Conservation (phyloP, 2,888 invertebrate species). For the Corythucha ciliata region DNA sequence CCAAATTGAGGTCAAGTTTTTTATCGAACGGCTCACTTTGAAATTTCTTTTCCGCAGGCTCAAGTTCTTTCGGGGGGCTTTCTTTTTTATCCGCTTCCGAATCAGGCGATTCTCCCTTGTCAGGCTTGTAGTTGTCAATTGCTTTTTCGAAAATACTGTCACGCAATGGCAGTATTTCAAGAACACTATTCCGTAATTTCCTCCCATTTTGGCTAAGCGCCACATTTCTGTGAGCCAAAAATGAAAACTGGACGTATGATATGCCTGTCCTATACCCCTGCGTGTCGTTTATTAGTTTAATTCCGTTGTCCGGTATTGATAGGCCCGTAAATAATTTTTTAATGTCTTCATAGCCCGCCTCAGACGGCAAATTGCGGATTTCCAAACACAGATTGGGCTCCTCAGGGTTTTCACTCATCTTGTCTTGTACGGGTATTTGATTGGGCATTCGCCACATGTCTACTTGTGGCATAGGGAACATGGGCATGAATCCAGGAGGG, state of each 20-base stretch:
- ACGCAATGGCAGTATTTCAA: slow-evolving; percentile 58
- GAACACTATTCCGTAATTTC: slow-evolving; percentile 55
- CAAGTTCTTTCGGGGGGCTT: slow-evolving; percentile 13
- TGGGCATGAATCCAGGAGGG: slow-evolving; percentile 7
- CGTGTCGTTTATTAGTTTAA: slow-evolving; percentile 75
- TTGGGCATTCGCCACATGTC: slow-evolving; percentile 18
- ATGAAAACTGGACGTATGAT: slow-evolving; percentile 68
- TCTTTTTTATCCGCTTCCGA: slow-evolving; percentile 18
- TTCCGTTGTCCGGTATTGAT: slow-evolving; percentile 53
- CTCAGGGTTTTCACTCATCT: slow-evolving; percentile 2
- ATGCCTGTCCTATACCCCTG: slow-evolving; percentile 69
- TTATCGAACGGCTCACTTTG: too few relatives aligned
- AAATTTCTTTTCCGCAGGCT: too few relatives aligned
- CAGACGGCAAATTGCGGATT: slow-evolving; percentile 60
- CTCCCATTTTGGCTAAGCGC: slow-evolving; percentile 57
- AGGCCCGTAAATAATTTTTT: slow-evolving; percentile 70
- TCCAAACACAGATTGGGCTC: slow-evolving; percentile 51
- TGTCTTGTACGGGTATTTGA: not conserved
- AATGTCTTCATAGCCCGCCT: slow-evolving; percentile 68
- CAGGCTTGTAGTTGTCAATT: slow-evolving; percentile 46
- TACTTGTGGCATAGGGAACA: slow-evolving; percentile 6
- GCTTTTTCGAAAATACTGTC: slow-evolving; percentile 66
- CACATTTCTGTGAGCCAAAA: slow-evolving; percentile 56
- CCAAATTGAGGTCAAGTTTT: too few relatives aligned
- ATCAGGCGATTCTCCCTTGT: slow-evolving; percentile 14